A percentile compares a stretch with the other conserved stretches of the same genome.
Evolutionary conservation across 2,888 invertebrate species (phyloP).

Genomic region (Seira musarum): DNA sequence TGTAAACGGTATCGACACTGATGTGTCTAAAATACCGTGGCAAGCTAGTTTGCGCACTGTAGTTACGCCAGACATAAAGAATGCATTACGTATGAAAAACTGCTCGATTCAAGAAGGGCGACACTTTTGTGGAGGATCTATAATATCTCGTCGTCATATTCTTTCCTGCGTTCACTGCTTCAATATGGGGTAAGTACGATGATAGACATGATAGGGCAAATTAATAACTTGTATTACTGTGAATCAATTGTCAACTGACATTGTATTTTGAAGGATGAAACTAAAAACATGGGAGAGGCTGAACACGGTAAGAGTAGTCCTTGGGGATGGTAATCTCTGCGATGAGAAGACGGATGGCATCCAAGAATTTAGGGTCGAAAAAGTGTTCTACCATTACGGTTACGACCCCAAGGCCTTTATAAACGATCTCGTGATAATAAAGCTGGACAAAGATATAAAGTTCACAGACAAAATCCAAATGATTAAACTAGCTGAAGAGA

Average conservation of each 20-base stretch:
- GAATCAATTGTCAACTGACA: conserved; percentile 58
- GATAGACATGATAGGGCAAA: no score
- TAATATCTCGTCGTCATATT: no score
- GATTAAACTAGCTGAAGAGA: conserved; percentile 29
- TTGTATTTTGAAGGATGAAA: conserved; percentile 59
- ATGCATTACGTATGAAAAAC: neutral
- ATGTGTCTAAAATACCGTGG: conserved; percentile 53
- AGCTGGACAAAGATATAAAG: conserved; percentile 38
- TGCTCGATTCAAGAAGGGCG: conserved; percentile 26
- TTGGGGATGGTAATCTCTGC: conserved; percentile 48
- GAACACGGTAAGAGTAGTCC: conserved; percentile 25
- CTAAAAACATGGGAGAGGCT: conserved; percentile 20
- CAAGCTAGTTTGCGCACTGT: conserved; percentile 50
- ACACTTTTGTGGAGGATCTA: conserved; percentile 60
- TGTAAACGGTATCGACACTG: conserved; percentile 51
- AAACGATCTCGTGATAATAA: conserved; percentile 45
- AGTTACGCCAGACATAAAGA: neutral
- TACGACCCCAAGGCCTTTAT: conserved; percentile 32
- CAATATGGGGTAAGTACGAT: no score
- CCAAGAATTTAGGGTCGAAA: conserved; percentile 46
- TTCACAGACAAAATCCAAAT: conserved; percentile 37
- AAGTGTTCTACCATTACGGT: conserved; percentile 48
- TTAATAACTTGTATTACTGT: no score
- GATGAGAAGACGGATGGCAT: conserved; percentile 34
- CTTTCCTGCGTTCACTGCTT: no score